phyloP scores from a whole-genome alignment of 1,140 invertebrate genomes.

The Xylocopa sonorina region DNA sequence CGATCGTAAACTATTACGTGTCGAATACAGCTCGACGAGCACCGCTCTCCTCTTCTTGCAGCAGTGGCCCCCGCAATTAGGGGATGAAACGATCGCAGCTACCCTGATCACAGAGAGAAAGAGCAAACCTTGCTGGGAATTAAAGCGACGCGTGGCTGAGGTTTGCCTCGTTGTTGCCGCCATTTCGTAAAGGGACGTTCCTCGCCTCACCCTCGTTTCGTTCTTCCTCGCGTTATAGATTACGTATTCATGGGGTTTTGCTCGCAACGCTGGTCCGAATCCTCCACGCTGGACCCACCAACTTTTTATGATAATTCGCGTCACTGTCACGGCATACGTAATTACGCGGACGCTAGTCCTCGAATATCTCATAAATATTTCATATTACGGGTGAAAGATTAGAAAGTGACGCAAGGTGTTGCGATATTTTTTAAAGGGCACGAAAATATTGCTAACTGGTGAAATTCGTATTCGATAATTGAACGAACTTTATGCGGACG shows the following conservation, averaged over 20 bases:
- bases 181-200: background rate
- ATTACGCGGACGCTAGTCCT: too few species aligned
- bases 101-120: background rate
- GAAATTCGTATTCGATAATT: too few species aligned
- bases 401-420: too few species aligned
- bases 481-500: too few species aligned
- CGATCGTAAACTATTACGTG: constrained; percentile 21
- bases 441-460: too few species aligned
- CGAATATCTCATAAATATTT: too few species aligned
- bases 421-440: too few species aligned
- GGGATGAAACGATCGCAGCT: background rate
- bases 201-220: background rate
- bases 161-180: background rate
- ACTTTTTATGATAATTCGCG: background rate
- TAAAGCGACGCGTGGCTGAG: background rate
- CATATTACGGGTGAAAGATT: too few species aligned
- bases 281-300: background rate
- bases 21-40: constrained; percentile 28
- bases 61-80: background rate
- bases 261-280: background rate
- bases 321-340: too few species aligned
- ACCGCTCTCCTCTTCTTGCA: background rate
- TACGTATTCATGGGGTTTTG: too few species aligned
- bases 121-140: background rate
- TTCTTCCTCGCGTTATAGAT: background rate